Percentiles rank a stretch among this genome's conserved stretches.
phyloP scores from a whole-genome alignment of 2,797 vertebrate species.

The Meda fulgida region DNA sequence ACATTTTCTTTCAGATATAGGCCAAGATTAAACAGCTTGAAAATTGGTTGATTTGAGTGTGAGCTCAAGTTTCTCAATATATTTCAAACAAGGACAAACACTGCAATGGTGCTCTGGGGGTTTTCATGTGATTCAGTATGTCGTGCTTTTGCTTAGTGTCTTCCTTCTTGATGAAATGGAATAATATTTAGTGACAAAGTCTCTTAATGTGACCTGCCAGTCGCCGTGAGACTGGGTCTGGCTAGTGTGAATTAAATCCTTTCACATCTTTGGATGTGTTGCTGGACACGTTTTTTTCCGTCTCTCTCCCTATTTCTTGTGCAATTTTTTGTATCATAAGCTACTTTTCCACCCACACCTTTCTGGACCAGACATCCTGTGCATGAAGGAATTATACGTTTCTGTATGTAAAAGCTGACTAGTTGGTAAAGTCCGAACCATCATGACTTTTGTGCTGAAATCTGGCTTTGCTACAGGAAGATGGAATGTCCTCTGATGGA shows the following conservation, averaged over 20 bases:
- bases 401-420: not conserved
- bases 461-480: not conserved
- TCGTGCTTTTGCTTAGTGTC: conserved; percentile 5
- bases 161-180: conserved; percentile 39
- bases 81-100: conserved; percentile 11
- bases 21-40: not conserved
- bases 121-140: conserved; percentile 14
- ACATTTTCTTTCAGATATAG: not conserved
- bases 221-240: conserved; percentile 17
- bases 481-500: not conserved
- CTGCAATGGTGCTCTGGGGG: not conserved
- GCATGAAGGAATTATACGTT: not conserved
- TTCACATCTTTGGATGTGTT: conserved; percentile 46
- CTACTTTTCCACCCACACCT: not conserved
- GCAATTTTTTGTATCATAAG: conserved; percentile 7
- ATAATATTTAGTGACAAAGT: conserved; percentile 48
- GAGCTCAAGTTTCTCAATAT: not conserved
- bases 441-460: not conserved
- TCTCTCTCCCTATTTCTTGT: not conserved
- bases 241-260: conserved; percentile 58
- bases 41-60: not conserved
- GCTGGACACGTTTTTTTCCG: not conserved
- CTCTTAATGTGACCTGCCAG: conserved; percentile 42
- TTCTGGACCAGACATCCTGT: conserved; percentile 6
- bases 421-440: conserved; percentile 3